Percentiles rank a stretch among this genome's conserved stretches.
These are phyloP conservation scores for Saxidomus purpurata DNA, from an alignment of 1,140 invertebrate species.

Conservation along the genomic window DNA sequence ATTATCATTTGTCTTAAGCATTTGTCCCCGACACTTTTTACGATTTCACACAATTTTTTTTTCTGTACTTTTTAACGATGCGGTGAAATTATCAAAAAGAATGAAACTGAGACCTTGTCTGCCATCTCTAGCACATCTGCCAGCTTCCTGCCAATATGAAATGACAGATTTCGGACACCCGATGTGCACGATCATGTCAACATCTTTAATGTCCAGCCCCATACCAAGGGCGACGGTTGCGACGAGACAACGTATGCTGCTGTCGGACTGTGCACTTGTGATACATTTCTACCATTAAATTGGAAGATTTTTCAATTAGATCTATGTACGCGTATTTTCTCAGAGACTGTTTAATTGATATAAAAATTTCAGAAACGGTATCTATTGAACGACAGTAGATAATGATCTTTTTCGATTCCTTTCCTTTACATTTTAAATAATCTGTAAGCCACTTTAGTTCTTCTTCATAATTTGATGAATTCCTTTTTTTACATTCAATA, in stretches of 20 bases:
- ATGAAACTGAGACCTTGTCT: too few relatives aligned
- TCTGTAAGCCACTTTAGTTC: not conserved
- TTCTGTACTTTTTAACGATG: conserved; percentile 4
- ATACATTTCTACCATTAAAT: too few relatives aligned
- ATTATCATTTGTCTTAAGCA: conserved; percentile 22
- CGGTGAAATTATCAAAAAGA: conserved; percentile 40
- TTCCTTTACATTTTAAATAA: not conserved
- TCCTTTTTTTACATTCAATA: not conserved
- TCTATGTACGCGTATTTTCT: too few relatives aligned
- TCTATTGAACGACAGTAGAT: too few relatives aligned
- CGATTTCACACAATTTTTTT: not conserved
- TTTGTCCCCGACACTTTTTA: not conserved
- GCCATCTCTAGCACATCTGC: too few relatives aligned
- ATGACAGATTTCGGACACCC: too few relatives aligned
- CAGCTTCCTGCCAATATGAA: too few relatives aligned
- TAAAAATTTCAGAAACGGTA: too few relatives aligned
- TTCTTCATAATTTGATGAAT: not conserved
- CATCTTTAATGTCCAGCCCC: too few relatives aligned
- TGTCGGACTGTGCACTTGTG: conserved; percentile 48
- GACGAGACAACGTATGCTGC: not conserved
- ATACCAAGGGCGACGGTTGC: too few relatives aligned
- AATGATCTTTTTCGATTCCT: conserved; percentile 16
- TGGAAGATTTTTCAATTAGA: conserved; percentile 20
- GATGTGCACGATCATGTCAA: too few relatives aligned
- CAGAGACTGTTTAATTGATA: too few relatives aligned